Base-by-base conservation (phyloP, 2,888 invertebrate genomes). In the Melieria crassipennis region DNA sequence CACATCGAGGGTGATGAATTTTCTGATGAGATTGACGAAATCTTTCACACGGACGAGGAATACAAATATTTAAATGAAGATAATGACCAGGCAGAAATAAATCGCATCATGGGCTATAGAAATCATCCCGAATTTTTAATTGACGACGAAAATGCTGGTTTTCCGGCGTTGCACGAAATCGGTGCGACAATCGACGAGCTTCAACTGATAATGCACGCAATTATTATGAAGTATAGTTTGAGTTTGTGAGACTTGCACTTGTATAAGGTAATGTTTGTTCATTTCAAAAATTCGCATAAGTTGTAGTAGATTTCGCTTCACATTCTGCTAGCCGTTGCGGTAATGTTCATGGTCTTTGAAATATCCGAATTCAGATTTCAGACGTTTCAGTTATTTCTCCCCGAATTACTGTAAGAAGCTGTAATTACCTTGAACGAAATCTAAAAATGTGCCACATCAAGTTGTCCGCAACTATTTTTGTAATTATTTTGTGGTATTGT, bases 171-270 rank as follows among this genome's bases (percentile, higher is more conserved):
- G 79, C 85, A 85, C 76, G 86, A 85, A 82, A 85, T 86, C 80
- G 85, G 85, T 80, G 87, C 85, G 80, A 84, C 86, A 80, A 86
- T 86, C 80, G 86, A 86, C 83, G 86, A 86, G 78, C 79, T 86
- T 82, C 85, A 85, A 78, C 77, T 86, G 75, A 83, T 86, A 78
- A 85, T 86, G 85, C 85, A 86, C 81, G 84, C 86, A 74, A 84
- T 85, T 75, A 82, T 86, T 75, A 81, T 86, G 81, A 86, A 85
- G 79, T 86, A 84, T 84, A 84, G 84, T 82, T 79, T 86, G 75
- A 84, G 81, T 79, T 79, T 84, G 77, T 84, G 78, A 82, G 30
- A 30, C 30, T 30, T 30, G 30, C 30, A 30, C 30, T 30, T 30
- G 30, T 3, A 30, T 30, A 30, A 30, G 30, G 30, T 30, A 30